phyloP scores from a whole-genome alignment of 1,140 invertebrate genomes.

The Samia ricini region DNA sequence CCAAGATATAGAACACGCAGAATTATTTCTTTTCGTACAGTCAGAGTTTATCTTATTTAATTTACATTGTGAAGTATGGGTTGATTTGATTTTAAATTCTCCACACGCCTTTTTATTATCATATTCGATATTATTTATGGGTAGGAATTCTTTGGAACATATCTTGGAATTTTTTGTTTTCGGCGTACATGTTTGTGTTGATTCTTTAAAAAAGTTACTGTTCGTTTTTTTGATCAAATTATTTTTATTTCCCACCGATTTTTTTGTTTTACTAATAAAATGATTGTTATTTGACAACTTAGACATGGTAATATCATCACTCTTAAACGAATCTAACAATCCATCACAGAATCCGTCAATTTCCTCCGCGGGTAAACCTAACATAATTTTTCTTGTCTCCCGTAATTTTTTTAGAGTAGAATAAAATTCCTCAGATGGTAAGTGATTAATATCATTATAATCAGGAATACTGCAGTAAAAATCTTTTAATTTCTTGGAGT shows the following conservation, averaged over 20 bases:
- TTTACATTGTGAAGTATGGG: slow-evolving; percentile 28
- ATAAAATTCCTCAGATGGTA: slow-evolving; percentile 83
- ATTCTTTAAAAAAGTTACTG: not conserved
- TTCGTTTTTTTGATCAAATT: not conserved
- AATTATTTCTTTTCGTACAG: slow-evolving; percentile 62
- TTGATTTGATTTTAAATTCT: slow-evolving; percentile 22
- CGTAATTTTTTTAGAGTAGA: slow-evolving; percentile 81
- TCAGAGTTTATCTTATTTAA: slow-evolving; percentile 39
- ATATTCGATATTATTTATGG: slow-evolving; percentile 13
- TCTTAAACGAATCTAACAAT: not conserved
- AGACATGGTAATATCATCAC: not conserved
- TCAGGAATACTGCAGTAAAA: slow-evolving; percentile 85
- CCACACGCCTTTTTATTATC: slow-evolving; percentile 18
- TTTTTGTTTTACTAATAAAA: slow-evolving; percentile 19
- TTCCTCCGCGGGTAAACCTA: slow-evolving; percentile 75
- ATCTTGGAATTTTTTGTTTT: slow-evolving; percentile 9
- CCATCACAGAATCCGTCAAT: slow-evolving; percentile 60
- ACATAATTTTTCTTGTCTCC: slow-evolving; percentile 80
- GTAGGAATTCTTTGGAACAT: slow-evolving; percentile 21
- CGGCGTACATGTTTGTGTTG: not conserved
- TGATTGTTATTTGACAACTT: slow-evolving; percentile 2
- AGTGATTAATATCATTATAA: slow-evolving; percentile 83
- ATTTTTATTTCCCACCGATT: slow-evolving; percentile 24
- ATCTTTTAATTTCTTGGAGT: slow-evolving; percentile 79
- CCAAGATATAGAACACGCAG: slow-evolving; percentile 72